Percentiles rank a stretch among this genome's conserved stretches.
phyloP scores from a whole-genome alignment of 2,797 vertebrate species.

The Xiphorhynchus erythropygius region DNA sequence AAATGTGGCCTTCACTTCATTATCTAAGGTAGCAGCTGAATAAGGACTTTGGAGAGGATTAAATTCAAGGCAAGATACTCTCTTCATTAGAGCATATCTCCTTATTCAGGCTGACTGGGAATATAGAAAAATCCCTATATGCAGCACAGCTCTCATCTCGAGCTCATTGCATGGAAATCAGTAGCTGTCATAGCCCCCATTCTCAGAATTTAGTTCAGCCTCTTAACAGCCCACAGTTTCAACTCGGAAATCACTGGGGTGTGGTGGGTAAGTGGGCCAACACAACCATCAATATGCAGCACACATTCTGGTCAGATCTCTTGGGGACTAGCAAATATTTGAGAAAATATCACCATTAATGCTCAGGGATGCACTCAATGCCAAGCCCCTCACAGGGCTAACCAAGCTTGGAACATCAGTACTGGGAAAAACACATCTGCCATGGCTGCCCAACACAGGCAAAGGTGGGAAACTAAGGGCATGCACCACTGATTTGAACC shows the following conservation, averaged over 20 bases:
- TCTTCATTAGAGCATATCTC: slow-evolving; percentile 27
- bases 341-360: background rate
- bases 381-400: background rate
- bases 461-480: background rate
- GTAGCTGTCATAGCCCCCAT: background rate
- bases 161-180: background rate
- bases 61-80: slow-evolving; percentile 44
- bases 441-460: background rate
- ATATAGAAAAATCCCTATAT: background rate
- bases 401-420: background rate
- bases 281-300: background rate
- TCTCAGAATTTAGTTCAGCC: background rate
- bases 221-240: background rate
- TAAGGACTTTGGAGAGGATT: slow-evolving; percentile 47
- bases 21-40: slow-evolving; percentile 51
- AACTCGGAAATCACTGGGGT: background rate
- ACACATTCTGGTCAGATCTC: background rate
- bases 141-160: background rate
- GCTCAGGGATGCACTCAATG: background rate
- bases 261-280: background rate
- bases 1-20: slow-evolving; percentile 36
- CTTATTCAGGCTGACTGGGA: background rate
- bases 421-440: background rate
- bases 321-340: background rate
- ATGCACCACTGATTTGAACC: background rate